Conservation (phyloP, 2,113 vertebrate species). For the Lagenorhynchus albirostris region DNA sequence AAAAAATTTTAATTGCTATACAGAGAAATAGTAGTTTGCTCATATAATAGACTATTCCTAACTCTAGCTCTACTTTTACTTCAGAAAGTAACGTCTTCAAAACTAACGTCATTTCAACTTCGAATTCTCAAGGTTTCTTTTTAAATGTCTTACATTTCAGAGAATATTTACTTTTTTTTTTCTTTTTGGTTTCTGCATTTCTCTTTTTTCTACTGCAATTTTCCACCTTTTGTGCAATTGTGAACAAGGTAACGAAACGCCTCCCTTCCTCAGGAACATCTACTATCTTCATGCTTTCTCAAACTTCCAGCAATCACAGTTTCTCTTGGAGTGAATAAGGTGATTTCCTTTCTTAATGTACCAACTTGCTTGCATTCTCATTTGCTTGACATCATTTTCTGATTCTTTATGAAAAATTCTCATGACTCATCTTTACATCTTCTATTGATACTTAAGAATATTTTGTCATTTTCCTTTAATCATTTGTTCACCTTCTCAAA, state of each 20-base stretch:
- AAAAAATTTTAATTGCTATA: constrained; percentile 27
- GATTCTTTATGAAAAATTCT: constrained; percentile 65
- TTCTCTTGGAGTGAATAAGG: constrained; percentile 99
- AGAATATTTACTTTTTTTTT: constrained; percentile 72
- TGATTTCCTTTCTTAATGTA: constrained; percentile 88
- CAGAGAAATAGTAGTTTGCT: constrained; percentile 33
- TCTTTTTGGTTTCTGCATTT: constrained; percentile 80
- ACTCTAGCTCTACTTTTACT: constrained; percentile 49
- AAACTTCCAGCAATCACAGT: constrained; percentile 99
- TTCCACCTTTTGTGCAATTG: constrained; percentile 85
- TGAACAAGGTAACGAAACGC: constrained; percentile 94
- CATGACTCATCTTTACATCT: constrained; percentile 64
- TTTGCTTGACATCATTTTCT: constrained; percentile 73
- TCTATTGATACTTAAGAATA: constrained; percentile 46
- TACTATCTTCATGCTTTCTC: constrained; percentile 99
- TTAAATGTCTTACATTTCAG: constrained; percentile 72
- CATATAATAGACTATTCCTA: constrained; percentile 50
- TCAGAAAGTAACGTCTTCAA: constrained; percentile 56
- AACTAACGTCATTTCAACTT: constrained; percentile 76
- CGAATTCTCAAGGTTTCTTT: constrained; percentile 70
- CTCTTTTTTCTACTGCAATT: constrained; percentile 80
- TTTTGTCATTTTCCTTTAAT: constrained; percentile 70
- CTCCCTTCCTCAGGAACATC: constrained; percentile 99
- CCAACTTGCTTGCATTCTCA: constrained; percentile 73
- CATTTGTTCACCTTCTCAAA: constrained; percentile 72